Conservation (phyloP, 30 jellyfish, hydroid and myxozoan species). For the Aurelia sp. region DNA sequence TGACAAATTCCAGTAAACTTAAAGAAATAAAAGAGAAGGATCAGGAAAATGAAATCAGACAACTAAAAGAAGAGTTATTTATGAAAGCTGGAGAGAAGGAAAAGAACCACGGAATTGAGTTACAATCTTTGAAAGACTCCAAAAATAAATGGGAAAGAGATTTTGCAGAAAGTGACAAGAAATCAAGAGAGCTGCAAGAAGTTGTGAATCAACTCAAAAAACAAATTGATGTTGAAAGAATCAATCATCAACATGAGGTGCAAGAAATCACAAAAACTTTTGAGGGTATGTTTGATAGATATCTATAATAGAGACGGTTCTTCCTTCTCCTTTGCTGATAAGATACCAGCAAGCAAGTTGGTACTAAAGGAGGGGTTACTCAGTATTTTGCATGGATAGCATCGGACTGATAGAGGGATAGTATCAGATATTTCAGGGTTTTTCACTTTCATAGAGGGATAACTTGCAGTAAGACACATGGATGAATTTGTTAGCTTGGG, state of each 20-base stretch:
- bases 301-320: too few relatives aligned
- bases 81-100: constrained; percentile 17
- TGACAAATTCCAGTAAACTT: background rate
- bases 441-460: too few relatives aligned
- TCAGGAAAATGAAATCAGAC: background rate
- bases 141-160: constrained; percentile 10
- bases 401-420: too few relatives aligned
- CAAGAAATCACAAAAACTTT: constrained; percentile 28
- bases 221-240: constrained; percentile 19
- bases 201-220: constrained; percentile 5
- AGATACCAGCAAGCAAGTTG: too few relatives aligned
- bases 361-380: too few relatives aligned
- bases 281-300: constrained; percentile 10
- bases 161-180: constrained; percentile 6
- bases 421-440: too few relatives aligned
- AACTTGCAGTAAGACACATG: too few relatives aligned
- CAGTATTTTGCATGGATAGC: too few relatives aligned
- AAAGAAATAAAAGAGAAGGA: background rate
- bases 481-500: too few relatives aligned
- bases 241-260: constrained; percentile 42
- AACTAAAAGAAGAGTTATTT: background rate
- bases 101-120: background rate
- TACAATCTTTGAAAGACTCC: constrained; percentile 2
- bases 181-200: constrained; percentile 16
- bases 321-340: too few relatives aligned